Base-by-base conservation (phyloP, 2,113 vertebrate species). In the Nothobranchius furzeri region DNA sequence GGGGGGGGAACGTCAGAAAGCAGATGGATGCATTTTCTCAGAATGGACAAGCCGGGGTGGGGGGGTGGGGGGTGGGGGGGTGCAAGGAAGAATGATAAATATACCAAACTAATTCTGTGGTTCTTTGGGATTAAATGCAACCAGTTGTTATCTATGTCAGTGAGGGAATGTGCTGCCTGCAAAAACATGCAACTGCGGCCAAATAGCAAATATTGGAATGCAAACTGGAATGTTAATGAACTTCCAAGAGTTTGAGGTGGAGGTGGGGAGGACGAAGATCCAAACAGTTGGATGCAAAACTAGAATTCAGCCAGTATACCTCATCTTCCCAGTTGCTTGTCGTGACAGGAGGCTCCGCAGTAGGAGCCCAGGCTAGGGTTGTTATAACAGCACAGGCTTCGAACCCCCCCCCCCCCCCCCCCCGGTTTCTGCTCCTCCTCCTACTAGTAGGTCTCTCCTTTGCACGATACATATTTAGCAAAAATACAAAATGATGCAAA, bases 321-420 rank as follows among this genome's bases (percentile, higher is more conserved):
- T 70, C 45, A 61, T 70, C 68, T 24, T 68, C 56, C 48, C 53
- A 40, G 50, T 54, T 79, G 70, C 36, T 46, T 68, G 50, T 24
- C 7, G n/a, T 71, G 79, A 82, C 70, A 46, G 81, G 79, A 77
- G 82, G 78, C 79, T 70, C 79, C 47, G 42, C 68, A 59, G 68
- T 66, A 75, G 84, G 78, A 74, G 69, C 79, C 73, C 70, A 50
- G 75, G 65, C 73, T 9, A 14, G 63, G 72, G 68, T 78, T 79
- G 83, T 78, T 80, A 63, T 75, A 82, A 85, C 75, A 83, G 81
- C 84, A 78, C 65, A 62, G 50, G 70, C 89, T 89, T 88, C 89
- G 79, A 87, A 1, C 87, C 77, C 75, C 56, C 75, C 76, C 60
- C 81, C 20, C 87, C 77, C 75, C 56, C 75, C 76, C 60, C 81